phyloP scores from a whole-genome alignment of 1,140 invertebrate genomes.

The Drosophila saltans region DNA sequence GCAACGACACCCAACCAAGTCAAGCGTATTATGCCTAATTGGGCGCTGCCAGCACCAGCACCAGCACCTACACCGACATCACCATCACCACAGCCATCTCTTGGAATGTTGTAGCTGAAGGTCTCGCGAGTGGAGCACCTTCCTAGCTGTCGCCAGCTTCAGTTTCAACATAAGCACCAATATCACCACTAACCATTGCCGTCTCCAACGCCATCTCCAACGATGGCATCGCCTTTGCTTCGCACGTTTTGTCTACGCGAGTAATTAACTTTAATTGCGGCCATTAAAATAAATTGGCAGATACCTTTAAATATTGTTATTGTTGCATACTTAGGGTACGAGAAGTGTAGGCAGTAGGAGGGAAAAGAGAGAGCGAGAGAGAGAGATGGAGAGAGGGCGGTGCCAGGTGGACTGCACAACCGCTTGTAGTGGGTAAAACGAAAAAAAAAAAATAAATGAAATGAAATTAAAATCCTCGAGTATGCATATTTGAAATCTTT shows the following conservation, averaged over 20 bases:
- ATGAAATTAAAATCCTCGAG: no score
- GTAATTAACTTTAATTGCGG: constrained; percentile 83
- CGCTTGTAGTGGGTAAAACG: no score
- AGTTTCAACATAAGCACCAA: constrained; percentile 14
- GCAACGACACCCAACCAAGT: constrained; percentile 64
- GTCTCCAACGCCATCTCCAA: constrained; percentile 30
- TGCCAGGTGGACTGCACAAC: neutral
- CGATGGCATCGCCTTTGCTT: constrained; percentile 65
- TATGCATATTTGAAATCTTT: no score
- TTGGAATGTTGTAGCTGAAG: constrained; percentile 27
- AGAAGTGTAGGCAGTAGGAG: constrained; percentile 23
- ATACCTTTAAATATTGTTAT: constrained; percentile 83
- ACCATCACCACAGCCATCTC: neutral
- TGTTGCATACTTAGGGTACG: constrained; percentile 72
- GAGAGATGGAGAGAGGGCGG: neutral
- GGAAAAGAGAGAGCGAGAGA: neutral
- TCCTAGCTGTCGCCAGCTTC: constrained; percentile 51
- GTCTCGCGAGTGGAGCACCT: neutral
- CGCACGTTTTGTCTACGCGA: constrained; percentile 83
- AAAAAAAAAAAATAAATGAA: no score
- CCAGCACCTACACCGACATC: neutral
- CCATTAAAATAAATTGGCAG: constrained; percentile 83
- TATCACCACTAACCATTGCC: neutral
- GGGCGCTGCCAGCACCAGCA: constrained; percentile 64
- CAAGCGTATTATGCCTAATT: constrained; percentile 80